These are phyloP conservation scores for Anisognathus igniventris DNA, from an alignment of 2,797 vertebrate species.

Conservation along the genomic window DNA sequence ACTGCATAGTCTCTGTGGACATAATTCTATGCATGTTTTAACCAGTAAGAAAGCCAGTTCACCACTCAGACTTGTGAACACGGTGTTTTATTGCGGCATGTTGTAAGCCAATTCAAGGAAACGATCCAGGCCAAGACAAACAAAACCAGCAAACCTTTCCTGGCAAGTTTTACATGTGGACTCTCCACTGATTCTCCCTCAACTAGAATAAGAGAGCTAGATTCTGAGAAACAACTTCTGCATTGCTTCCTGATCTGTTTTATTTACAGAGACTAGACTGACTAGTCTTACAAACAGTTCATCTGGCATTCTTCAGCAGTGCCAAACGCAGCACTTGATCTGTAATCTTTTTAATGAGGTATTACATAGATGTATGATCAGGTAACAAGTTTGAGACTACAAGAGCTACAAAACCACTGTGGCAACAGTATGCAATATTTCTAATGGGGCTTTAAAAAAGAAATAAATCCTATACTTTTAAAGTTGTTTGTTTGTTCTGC, in stretches of 20 bases:
- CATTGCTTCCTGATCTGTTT: background rate
- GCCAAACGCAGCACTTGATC: background rate
- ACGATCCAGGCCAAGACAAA: background rate
- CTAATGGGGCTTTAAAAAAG: background rate
- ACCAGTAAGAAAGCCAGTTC: background rate
- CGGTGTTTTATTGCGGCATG: background rate
- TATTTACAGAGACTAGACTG: background rate
- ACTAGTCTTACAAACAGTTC: background rate
- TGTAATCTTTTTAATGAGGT: background rate
- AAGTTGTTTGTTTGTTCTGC: background rate
- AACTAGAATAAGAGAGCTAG: background rate
- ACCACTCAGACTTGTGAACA: background rate
- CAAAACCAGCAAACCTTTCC: background rate
- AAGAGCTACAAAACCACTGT: background rate
- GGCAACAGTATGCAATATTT: background rate
- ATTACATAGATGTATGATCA: background rate
- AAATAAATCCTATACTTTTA: background rate
- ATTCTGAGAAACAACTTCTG: background rate
- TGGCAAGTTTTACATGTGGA: background rate
- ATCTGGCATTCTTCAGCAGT: background rate
- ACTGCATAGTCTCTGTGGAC: background rate
- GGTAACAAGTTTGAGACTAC: background rate
- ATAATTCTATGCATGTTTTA: background rate
- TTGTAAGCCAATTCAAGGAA: background rate
- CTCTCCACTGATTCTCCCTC: background rate